Percentiles rank a stretch among this genome's conserved stretches.
phyloP scores from a whole-genome alignment of 2,888 invertebrate genomes.

The Platycheirus albimanus region DNA sequence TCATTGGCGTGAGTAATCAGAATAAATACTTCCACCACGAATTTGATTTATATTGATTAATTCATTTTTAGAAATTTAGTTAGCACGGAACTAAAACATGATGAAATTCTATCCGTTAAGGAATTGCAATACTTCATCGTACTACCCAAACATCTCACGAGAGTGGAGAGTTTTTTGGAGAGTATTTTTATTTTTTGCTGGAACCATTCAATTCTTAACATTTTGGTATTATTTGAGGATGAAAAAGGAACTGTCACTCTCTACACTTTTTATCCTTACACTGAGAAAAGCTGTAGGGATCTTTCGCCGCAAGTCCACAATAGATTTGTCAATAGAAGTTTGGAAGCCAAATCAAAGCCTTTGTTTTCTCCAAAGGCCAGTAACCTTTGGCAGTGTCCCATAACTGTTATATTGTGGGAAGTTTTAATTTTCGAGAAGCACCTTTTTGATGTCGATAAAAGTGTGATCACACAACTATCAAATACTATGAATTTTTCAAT shows the following conservation, averaged over 20 bases:
- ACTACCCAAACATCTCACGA: not conserved
- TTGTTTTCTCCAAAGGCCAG: not conserved
- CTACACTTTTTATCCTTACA: conserved; percentile 3
- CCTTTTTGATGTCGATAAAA: not conserved
- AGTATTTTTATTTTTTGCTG: not conserved
- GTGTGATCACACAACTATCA: not conserved
- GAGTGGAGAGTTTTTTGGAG: not conserved
- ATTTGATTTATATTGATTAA: not conserved
- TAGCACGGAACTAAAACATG: not conserved
- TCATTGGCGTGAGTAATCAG: not conserved
- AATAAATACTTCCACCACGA: not conserved
- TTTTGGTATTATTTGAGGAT: not conserved
- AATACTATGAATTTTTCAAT: not conserved
- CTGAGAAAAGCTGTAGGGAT: not conserved
- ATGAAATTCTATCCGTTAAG: not conserved
- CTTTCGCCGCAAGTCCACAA: not conserved
- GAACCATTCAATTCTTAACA: not conserved
- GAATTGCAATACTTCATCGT: not conserved
- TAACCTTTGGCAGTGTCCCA: conserved; percentile 5
- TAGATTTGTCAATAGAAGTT: not conserved
- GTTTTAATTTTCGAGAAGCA: not conserved
- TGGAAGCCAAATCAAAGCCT: not conserved
- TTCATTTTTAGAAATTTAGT: not conserved
- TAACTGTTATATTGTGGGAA: not conserved
- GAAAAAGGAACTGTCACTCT: not conserved